These are phyloP conservation scores for Anolis sagrei DNA, from an alignment of 2,113 vertebrate species.

Conservation along the genomic window DNA sequence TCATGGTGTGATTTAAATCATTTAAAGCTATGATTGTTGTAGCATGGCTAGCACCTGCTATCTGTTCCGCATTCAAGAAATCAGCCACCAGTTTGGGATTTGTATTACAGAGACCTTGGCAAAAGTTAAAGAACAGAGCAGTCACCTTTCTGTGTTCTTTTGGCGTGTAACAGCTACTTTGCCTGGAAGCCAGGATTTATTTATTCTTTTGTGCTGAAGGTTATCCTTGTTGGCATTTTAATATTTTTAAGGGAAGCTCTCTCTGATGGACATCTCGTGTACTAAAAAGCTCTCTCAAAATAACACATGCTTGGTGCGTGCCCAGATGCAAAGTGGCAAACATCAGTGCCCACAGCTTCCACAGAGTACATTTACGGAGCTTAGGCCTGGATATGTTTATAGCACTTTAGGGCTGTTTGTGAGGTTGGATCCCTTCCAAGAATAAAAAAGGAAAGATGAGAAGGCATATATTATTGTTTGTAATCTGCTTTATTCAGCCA, in stretches of 20 bases:
- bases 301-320: neutral
- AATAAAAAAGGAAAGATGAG: conserved; percentile 47
- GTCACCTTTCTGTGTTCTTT: neutral
- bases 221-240: conserved; percentile 47
- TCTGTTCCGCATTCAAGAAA: neutral
- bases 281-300: conserved; percentile 68
- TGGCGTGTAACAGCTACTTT: conserved; percentile 8
- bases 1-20: neutral
- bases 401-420: conserved; percentile 80
- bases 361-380: conserved; percentile 62
- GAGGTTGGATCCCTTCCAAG: conserved; percentile 79
- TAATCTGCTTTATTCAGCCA: conserved; percentile 91
- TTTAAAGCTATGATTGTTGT: neutral
- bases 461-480: conserved; percentile 86
- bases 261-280: conserved; percentile 58
- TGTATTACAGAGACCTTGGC: fast-evolving
- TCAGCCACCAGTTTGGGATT: conserved; percentile 4
- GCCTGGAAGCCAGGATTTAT: conserved; percentile 32
- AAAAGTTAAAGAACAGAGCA: neutral
- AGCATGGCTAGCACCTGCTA: neutral
- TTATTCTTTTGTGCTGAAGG: conserved; percentile 41
- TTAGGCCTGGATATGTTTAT: conserved; percentile 77
- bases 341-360: conserved; percentile 1
- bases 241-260: conserved; percentile 60
- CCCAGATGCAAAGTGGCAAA: conserved; percentile 49